Evolutionary conservation across 2,888 invertebrate genomes (phyloP), one percentile per base, ranked within the genome.

Genomic region (Lasioglossum villosulum): DNA sequence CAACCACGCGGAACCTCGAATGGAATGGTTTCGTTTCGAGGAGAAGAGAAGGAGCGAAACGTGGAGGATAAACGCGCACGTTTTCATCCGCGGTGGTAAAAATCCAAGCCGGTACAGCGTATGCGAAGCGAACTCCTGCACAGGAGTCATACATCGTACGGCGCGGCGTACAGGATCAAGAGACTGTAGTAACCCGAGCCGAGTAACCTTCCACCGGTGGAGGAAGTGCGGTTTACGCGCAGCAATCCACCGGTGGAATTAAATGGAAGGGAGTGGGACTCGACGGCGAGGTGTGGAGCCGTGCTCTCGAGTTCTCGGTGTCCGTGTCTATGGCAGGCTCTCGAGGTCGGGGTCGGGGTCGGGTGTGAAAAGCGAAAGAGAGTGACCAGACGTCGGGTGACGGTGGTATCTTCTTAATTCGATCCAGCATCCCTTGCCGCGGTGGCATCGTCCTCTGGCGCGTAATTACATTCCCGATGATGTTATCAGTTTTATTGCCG

Each of bases 401-500:
- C 45, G 68, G 66, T 37, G 84, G 83, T 88, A 86, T 90, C 89
- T 85, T 89, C 89, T 90, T 90, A 90, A 90, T 88, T 90, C 90
- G 89, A 90, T 90, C 81, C 89, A 79, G 72, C 84, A 48, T 73
- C 80, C 84, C 83, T 56, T 30, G 52, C 78, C 75, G 75, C 76
- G 78, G 88, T 76, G 82, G 88, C 87, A 84, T 89, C 83, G 80
- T 81, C 86, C 88, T 84, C 86, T 86, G 87, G 84, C 88, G 91
- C 91, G 89, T 94, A 94, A 94, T 94, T 94, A 93, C 93, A 93
- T 93, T 93, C 93, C 92, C 93, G 91, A 93, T 91, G 93, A 93
- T 92, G 93, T 94, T 94, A 94, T 94, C 94, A 93, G 93, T 94
- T 93, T 94, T 93, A 93, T 93, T 92, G 93, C 89, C 82, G 75